Base-by-base conservation (phyloP, 1,140 invertebrate species). In the Paralvinella palmiformis region DNA sequence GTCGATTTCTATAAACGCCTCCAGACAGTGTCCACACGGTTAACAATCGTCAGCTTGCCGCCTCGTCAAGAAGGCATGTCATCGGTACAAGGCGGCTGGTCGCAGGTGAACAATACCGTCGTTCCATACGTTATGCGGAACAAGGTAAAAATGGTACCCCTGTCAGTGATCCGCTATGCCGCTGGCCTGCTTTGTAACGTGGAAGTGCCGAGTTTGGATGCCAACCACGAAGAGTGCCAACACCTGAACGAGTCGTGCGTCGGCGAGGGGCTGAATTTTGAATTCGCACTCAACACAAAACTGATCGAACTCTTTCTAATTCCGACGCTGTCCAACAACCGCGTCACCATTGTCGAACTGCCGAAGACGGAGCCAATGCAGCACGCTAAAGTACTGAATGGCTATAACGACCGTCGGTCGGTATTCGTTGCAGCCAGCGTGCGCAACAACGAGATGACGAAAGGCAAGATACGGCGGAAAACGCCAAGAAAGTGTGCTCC, bases 21-120 rank as follows among this genome's bases (percentile, higher is more conserved):
- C 10, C 10, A 41, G n/a, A 41, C 10, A 41, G n/a, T 10, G n/a
- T 41, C 37, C 10, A 41, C 37, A 41, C 10, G 37, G 37, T 10
- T 41, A 41, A n/a, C 37, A 10, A n/a, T 41, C 37, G n/a, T 41
- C 10, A 10, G n/a, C n/a, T n/a, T 10, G n/a, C 37, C 10, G 10
- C 37, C n/a, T 53, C 50, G 50, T 15, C 10, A 53, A 27, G 50
- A 15, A 53, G 27, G 27, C 13, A 29, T 13, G 15, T 22, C 50
- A 15, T 10, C 50, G 27, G 32, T 58, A 13, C 7, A 6, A 20
- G 58, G 58, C 20, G 58, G 58, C 6, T 60, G 58, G 58, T 31
- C 22, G 32, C 58, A 60, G 58, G 31, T 60, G n/a, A 60, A 60
- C 58, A 60, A 60, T 31, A 60, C 35, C 35, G 58, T 60, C 35